Base-by-base conservation (phyloP, 2,797 vertebrate genomes). In the Syndactyla subalaris region DNA sequence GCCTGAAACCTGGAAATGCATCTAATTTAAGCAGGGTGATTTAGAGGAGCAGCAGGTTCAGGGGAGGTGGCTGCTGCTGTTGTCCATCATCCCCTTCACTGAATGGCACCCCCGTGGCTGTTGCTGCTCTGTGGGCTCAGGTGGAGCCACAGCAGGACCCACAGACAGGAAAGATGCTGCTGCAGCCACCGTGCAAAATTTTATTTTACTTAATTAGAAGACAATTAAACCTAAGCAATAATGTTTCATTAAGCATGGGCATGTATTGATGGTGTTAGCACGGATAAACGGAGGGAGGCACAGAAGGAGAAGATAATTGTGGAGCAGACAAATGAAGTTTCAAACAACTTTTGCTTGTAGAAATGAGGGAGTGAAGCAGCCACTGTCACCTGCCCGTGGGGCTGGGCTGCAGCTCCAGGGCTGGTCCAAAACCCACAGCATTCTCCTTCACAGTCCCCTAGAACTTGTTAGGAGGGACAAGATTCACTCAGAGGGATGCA, bases 151-250 rank as follows among this genome's bases (percentile, higher is more conserved):
- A 36, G 85, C 82, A n/a, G 46, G 76, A 6, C 2, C 10, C 73
- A 3, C 58, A 39, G 62, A 16, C 3, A 2, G 13, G 49, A 55
- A 86, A 57, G 59, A 66, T 14, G 63, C 43, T 10, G 30, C 2
- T 15, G 41, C 58, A 65, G 61, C 30, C 6, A 5, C 79, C 3
- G 0, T 2, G 66, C n/a, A 75, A 86, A 78, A 65, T 65, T 46
- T 45, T 74, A 30, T 83, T 89, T 90, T 83, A 30, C 93, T 79
- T 78, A 84, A 95, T 89, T 74, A 95, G 75, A n/a, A 80, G 88
- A 80, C 88, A 91, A 89, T 91, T 88, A 96, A 91, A 95, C 24
- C 89, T 27, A 51, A 57, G 92, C 83, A 61, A 85, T 39, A 58
- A 70, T 14, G 79, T 92, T 90, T 80, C 92, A 80, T 89, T 94